Percentiles rank a stretch among this genome's conserved stretches.
phyloP scores from a whole-genome alignment of 2,888 invertebrate genomes.

The Priocnemis perturbator region DNA sequence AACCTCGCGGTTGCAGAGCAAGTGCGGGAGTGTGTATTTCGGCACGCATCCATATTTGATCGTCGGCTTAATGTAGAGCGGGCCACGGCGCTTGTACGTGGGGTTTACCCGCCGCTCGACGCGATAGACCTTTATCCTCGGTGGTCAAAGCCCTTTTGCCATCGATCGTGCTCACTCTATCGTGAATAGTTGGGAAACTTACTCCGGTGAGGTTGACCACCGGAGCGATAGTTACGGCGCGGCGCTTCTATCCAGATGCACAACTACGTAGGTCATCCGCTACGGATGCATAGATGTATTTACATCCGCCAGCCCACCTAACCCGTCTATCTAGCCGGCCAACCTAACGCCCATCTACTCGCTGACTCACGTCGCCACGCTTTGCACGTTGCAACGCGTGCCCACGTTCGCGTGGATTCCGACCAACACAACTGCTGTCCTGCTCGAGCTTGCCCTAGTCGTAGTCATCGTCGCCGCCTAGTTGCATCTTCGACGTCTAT shows the following conservation, averaged over 20 bases:
- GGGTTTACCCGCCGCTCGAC: slow-evolving; percentile 27
- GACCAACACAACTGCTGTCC: no score
- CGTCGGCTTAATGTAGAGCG: slow-evolving; percentile 18
- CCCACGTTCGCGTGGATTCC: no score
- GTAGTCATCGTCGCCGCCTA: no score
- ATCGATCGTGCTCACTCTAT: slow-evolving; percentile 47
- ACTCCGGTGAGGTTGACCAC: slow-evolving; percentile 34
- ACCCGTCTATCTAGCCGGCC: no score
- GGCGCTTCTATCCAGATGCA: slow-evolving; percentile 11
- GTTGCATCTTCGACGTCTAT: no score
- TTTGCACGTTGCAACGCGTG: no score
- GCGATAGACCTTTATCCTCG: slow-evolving; percentile 34
- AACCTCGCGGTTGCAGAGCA: no score
- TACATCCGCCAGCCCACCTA: slow-evolving; percentile 9
- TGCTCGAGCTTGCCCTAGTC: no score
- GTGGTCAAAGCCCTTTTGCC: slow-evolving; percentile 49
- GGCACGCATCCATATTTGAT: slow-evolving; percentile 21
- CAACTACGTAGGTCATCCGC: slow-evolving; percentile 1
- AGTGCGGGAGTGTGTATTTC: not conserved
- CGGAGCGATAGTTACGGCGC: slow-evolving; percentile 27
- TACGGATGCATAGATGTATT: slow-evolving; percentile 17
- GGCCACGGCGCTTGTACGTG: not conserved
- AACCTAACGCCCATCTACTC: no score
- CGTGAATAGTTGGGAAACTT: slow-evolving; percentile 44
- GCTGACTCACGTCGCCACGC: no score